A percentile compares a stretch with the other conserved stretches of the same genome.
These are phyloP conservation scores for Cheilinus undulatus DNA, from an alignment of 2,113 vertebrate species.

Conservation along the genomic window DNA sequence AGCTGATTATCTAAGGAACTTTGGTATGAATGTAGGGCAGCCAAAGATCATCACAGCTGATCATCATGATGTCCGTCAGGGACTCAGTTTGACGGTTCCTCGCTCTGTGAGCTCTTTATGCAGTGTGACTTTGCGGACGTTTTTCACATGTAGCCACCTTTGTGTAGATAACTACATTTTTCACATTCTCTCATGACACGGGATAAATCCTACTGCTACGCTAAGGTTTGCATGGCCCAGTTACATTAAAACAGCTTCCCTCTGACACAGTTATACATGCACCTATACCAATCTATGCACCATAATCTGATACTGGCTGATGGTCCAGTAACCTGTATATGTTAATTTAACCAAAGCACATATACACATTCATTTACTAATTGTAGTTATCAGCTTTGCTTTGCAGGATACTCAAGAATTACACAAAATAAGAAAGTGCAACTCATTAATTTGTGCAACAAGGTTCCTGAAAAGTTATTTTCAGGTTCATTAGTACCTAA, in stretches of 20 bases:
- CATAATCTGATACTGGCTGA: too few relatives aligned
- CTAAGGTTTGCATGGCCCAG: background rate
- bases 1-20: conserved; percentile 58
- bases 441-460: too few relatives aligned
- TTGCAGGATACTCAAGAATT: too few relatives aligned
- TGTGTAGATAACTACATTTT: conserved; percentile 4
- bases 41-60: conserved; percentile 47
- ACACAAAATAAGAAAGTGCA: too few relatives aligned
- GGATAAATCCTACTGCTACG: background rate
- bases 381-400: too few relatives aligned
- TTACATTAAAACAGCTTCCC: background rate
- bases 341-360: too few relatives aligned
- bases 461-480: too few relatives aligned
- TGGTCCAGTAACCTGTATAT: too few relatives aligned
- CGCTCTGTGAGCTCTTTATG: background rate
- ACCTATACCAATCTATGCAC: too few relatives aligned
- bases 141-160: background rate
- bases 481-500: too few relatives aligned
- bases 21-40: conserved; percentile 55
- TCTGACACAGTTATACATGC: too few relatives aligned
- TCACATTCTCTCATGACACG: background rate
- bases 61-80: conserved; percentile 21
- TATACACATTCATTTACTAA: too few relatives aligned
- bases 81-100: conserved; percentile 12
- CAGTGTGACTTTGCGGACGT: background rate